A percentile compares a stretch with the other conserved stretches of the same genome.
Conservation (phyloP, 2,113 vertebrate species). For the Perca fluviatilis region DNA sequence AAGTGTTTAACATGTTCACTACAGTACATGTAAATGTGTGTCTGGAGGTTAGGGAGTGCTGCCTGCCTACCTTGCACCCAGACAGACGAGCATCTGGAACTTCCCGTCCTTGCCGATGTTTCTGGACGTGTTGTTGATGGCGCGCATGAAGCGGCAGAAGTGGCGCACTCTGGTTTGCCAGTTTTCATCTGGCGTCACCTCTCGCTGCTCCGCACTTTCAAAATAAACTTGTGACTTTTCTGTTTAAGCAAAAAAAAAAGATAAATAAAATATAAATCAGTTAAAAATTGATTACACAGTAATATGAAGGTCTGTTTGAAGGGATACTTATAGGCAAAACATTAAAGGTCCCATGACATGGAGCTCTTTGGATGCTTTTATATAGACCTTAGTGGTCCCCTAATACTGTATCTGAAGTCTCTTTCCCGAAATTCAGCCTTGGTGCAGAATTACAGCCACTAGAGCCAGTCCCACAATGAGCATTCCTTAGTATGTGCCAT, state of each 20-base stretch:
- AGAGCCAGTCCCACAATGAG: no score
- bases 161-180: slow-evolving; percentile 93
- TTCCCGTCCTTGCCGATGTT: slow-evolving; percentile 99
- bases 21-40: not conserved
- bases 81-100: slow-evolving; percentile 98
- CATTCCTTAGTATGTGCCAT: no score
- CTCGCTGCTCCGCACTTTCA: slow-evolving; percentile 92
- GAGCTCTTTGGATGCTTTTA: no score
- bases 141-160: slow-evolving; percentile 96
- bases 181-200: slow-evolving; percentile 92
- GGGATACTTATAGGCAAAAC: not conserved
- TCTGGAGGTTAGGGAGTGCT: not conserved
- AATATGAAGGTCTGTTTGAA: not conserved
- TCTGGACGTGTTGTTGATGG: slow-evolving; percentile 94
- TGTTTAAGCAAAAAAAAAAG: slow-evolving; percentile 70
- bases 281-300: not conserved
- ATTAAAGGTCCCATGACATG: no score
- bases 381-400: no score
- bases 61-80: slow-evolving; percentile 93
- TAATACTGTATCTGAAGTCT: no score
- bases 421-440: no score
- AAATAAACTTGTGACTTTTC: slow-evolving; percentile 98
- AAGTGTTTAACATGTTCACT: not conserved
- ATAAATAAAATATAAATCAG: not conserved
- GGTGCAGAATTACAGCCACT: no score